phyloP scores from a whole-genome alignment of 2,888 invertebrate genomes.

The Drosophila mayaguana region DNA sequence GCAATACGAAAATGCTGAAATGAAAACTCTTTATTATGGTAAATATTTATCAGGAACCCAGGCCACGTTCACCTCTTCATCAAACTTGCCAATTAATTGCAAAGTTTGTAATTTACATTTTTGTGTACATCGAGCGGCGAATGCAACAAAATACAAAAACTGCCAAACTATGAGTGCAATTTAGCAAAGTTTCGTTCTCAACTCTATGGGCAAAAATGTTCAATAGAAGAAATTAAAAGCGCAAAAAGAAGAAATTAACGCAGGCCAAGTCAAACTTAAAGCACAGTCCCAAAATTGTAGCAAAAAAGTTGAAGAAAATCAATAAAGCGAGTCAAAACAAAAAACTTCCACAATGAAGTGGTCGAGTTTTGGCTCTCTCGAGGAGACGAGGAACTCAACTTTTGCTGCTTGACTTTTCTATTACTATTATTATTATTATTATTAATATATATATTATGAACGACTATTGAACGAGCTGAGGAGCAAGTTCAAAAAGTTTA shows the following conservation, averaged over 20 bases:
- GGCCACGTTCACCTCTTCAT: conserved; percentile 7
- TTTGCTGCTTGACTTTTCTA: conserved; percentile 15
- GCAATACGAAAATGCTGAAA: neutral
- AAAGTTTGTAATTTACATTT: conserved; percentile 60
- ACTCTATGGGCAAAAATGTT: conserved; percentile 10
- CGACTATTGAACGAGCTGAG: conserved; percentile 28
- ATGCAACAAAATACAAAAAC: conserved; percentile 30
- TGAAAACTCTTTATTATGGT: conserved; percentile 11
- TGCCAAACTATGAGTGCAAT: conserved; percentile 54
- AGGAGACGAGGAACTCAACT: conserved; percentile 6
- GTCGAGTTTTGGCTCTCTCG: conserved; percentile 10
- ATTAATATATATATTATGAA: conserved; percentile 26
- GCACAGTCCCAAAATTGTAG: conserved; percentile 34
- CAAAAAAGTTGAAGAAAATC: conserved; percentile 47
- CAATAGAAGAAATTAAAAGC: conserved; percentile 21
- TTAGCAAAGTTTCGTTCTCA: conserved; percentile 43
- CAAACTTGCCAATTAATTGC: conserved; percentile 54
- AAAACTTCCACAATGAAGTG: conserved; percentile 56
- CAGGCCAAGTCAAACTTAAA: conserved; percentile 34
- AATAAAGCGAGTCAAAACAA: conserved; percentile 38
- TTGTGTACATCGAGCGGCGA: conserved; percentile 24
- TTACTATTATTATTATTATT: conserved; percentile 5
- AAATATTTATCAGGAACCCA: conserved; percentile 25
- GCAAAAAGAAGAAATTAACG: conserved; percentile 39
- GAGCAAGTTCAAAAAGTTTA: conserved; percentile 48